Evolutionary conservation across 2,113 vertebrate species (phyloP), one percentile per base, ranked within the genome.

Genomic region (Zapus hudsonius): DNA sequence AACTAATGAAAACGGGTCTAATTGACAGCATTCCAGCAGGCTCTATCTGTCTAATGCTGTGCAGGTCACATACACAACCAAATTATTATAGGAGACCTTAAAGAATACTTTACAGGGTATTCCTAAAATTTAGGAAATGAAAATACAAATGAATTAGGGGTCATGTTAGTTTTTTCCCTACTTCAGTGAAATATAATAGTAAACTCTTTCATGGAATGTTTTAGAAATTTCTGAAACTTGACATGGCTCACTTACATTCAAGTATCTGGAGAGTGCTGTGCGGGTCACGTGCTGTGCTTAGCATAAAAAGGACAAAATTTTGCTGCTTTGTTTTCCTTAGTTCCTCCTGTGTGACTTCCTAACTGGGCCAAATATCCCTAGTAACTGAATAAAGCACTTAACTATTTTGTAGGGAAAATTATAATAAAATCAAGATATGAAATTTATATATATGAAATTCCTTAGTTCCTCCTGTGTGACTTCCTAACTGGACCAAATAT

Each of bases 1-100:
- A 57, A 87, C 70, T 91, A 92, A 66, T 93, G 40, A 93, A 94
- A 95, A 85, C 7, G 72, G 47, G 61, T 23, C 27, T 42, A 7
- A 2, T 42, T 90, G 67, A 64, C 84, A 69, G 63, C 63, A 73
- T 64, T 89, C 22, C 57, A 80, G n/a, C 31, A 36, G 72, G 38
- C 94, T 80, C n/a, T 86, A 36, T 5, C 23, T 81, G 29, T 36
- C 4, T 83, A 69, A 63, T 57, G 20, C 73, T 67, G 17, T 8
- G 3, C 29, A 74, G 15, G 23, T 47, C 23, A 75, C 59, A 75
- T 83, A 42, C 64, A 47, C 47, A 84, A 76, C 57, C 55, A 80
- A 83, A 86, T 33, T 64, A 12, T 61, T 7, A 36, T 47, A 61
- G 61, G 63, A 69, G 25, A 95, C 33, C 0, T 55, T 7, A 73